Percentiles rank a stretch among this genome's conserved stretches.
Evolutionary conservation across 2,888 invertebrate genomes (phyloP).

Genomic region (Cecidostiba fungosa): DNA sequence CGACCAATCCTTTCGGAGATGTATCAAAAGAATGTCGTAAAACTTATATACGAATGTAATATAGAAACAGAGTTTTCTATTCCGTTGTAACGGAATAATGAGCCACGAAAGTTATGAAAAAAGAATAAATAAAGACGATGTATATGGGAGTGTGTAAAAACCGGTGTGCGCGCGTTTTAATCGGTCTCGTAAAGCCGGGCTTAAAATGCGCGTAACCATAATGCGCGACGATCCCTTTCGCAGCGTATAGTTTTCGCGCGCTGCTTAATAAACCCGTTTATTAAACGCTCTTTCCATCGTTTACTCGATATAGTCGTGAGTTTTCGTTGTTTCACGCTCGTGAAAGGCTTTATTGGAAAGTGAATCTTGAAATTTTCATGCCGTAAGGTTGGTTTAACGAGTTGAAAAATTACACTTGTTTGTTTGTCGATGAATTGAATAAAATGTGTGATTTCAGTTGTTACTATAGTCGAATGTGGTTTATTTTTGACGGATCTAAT

Average conservation of each 20-base stretch:
- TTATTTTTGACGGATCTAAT: not conserved
- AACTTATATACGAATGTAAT: too few species aligned
- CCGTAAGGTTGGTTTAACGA: too few species aligned
- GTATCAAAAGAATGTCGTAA: too few species aligned
- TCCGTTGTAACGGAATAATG: not conserved
- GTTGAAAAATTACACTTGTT: too few species aligned
- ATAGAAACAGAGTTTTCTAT: too few species aligned
- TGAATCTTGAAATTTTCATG: not conserved
- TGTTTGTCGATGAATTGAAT: too few species aligned
- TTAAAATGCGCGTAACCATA: constrained; percentile 68
- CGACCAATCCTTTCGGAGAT: not conserved
- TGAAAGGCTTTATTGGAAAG: not conserved
- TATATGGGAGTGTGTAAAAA: not conserved
- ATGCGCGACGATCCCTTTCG: constrained; percentile 55
- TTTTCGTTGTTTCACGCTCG: not conserved
- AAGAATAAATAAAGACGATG: not conserved
- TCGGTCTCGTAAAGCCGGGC: constrained; percentile 75
- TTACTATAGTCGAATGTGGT: not conserved
- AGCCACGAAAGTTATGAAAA: not conserved
- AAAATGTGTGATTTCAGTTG: not conserved
- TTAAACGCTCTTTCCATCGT: constrained; percentile 66
- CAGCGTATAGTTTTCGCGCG: constrained; percentile 37
- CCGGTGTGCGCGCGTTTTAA: constrained; percentile 75
- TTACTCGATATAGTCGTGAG: constrained; percentile 54
- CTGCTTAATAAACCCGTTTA: constrained; percentile 74